Base-by-base conservation (phyloP, 1,140 invertebrate genomes). In the Zophobas atratus region DNA sequence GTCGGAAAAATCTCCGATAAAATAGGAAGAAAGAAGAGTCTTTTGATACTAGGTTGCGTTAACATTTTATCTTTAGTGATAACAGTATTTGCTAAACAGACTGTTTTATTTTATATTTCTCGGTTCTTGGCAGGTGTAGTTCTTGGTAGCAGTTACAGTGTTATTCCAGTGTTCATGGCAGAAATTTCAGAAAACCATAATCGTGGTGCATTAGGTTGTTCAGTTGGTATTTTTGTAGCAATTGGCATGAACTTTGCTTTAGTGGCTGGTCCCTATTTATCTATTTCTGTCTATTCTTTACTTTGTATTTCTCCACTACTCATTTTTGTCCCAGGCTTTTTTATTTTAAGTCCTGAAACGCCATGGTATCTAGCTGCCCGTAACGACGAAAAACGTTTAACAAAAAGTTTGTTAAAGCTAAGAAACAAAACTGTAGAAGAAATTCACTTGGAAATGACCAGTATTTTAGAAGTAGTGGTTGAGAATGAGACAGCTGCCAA, bases 321-420 rank as follows among this genome's bases (percentile, higher is more conserved):
- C 1, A 0, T 88, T 0, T 90, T 92, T 83, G 78, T 92, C 32
- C 48, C 88, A 0, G 81, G 87, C 0, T 90, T 92, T 84, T 76
- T 89, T 2, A 51, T 81, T 36, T 82, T 82, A 3, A 70, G 80
- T 38, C 95, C 95, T 0, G 96, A 97, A 84, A 93, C 94, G 6
- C 96, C 96, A 0, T 92, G 91, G 70, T 82, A 80, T 70, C 73
- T 81, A 20, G 34, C 83, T 1, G 55, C 46, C 2, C 63, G 70
- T 38, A 75, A 77, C 32, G 41, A 80, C 3, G 79, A 80, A 67
- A 41, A 56, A n/a, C 67, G 56, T 20, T 78, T 84, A 49, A 75
- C 36, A n/a, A 20, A 5, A n/a, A 51, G 49, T 32, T 67, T 67
- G 39, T 86, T 1, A 87, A 82, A 80, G 49, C 41, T 84, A 46